A percentile compares a stretch with the other conserved stretches of the same genome.
phyloP scores from a whole-genome alignment of 2,888 invertebrate species.

The Sepioteuthis lessoniana region DNA sequence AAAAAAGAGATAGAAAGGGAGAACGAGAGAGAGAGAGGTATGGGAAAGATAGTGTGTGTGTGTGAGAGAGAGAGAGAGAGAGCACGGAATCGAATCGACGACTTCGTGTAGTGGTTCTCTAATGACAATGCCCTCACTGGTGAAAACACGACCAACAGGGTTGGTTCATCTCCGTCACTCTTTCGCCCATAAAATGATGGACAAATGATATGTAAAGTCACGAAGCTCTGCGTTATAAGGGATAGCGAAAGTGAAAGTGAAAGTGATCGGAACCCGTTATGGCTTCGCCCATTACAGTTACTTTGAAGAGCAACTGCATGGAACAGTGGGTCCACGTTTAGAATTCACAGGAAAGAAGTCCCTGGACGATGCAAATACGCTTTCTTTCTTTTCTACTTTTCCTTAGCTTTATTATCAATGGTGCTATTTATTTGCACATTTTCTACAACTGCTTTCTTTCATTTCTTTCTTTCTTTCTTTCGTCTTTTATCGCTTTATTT shows the following conservation, averaged over 20 bases:
- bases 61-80: not conserved
- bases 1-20: not conserved
- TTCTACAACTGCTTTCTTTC: not conserved
- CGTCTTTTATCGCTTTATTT: not conserved
- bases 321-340: not conserved
- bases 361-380: not conserved
- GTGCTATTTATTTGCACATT: not conserved
- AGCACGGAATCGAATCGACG: not conserved
- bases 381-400: not conserved
- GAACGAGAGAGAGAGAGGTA: too few species aligned
- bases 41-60: not conserved
- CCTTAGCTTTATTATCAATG: not conserved
- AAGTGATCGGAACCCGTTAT: conserved; percentile 14
- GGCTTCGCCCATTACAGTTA: conserved; percentile 33
- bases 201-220: conserved; percentile 33
- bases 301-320: not conserved
- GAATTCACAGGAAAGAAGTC: conserved; percentile 33
- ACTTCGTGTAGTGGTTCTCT: not conserved
- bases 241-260: conserved; percentile 4
- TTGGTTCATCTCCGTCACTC: not conserved
- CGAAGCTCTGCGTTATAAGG: not conserved
- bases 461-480: not conserved
- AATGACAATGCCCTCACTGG: not conserved
- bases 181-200: not conserved
- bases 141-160: not conserved